Base-by-base conservation (phyloP, 2,113 vertebrate species). In the Herpetotheres cachinnans region DNA sequence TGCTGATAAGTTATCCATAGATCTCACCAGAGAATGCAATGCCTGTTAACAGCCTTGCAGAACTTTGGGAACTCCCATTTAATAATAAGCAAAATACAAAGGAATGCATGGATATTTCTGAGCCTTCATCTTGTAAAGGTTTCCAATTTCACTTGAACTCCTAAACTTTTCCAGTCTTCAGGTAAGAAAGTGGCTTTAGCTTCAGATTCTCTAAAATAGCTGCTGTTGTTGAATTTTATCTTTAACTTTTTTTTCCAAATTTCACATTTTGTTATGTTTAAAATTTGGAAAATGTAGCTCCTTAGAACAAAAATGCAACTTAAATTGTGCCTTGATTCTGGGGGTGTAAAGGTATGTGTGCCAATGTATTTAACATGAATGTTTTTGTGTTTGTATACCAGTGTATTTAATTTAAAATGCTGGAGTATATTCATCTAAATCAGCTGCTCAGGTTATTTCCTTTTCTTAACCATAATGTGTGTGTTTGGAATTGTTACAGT, bases 331-430 rank as follows among this genome's bases (percentile, higher is more conserved):
- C 5, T 55, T 40, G 9, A 11, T 77, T 72, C 62, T 50, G 18
- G 4, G 19, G 1, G 2, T 44, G 3, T 36, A n/a, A 50, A 21
- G 46, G 11, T 21, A 10, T 15, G 5, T 27, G 3, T 62, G 14
- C 10, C 27, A n/a, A 0, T 26, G 19, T 65, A 55, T 83, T 63
- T 58, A 71, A 44, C 18, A 26, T 16, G 2, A 32, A 32, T 65
- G 4, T 1, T 4, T 93, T 61, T 65, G 17, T 76, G 13, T 77
- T 72, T 56, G 26, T 65, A 15, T 19, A 44, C 24, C 29, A 25
- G 26, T 52, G 27, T 36, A 56, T 25, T 50, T 59, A 59, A 67
- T 81, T 50, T 82, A 54, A 79, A 80, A 44, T 69, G 10, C 29
- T 79, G n/a, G 62, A 7, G 4, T 67, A 8, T 34, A 9, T 29